Evolutionary conservation across 2,797 vertebrate species (phyloP), one percentile per base, ranked within the genome.

Genomic region (Falco concolor): DNA sequence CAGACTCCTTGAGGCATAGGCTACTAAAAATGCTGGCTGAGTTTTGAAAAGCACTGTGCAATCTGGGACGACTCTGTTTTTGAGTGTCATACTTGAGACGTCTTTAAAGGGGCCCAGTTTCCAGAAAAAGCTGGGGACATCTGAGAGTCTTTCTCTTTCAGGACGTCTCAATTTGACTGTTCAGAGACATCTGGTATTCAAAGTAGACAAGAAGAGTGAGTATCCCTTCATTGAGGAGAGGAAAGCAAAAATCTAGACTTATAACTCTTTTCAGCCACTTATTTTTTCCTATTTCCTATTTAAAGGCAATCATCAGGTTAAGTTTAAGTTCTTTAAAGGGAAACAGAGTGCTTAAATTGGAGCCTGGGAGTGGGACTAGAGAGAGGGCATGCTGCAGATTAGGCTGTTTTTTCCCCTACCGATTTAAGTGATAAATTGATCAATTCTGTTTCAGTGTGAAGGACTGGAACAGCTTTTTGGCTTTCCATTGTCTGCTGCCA

Each of bases 341-440:
- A 87, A 63, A 90, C 28, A 69, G 69, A 54, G 36, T 61, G 74
- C 94, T 96, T 96, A 81, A 85, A 94, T 52, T 45, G 44, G 70
- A 89, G 63, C 34, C 75, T 83, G 70, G 45, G 80, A 93, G 57
- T 28, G 52, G 16, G 34, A 53, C 57, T 63, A 84, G 81, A 75
- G 45, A 91, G 47, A 80, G 34, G 60, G 38, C 40, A 91, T 38
- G 80, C 90, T 89, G 84, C 74, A 91, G 28, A 91, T 82, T 54
- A 85, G 82, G 84, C 84, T 52, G 38, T 1, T 10, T 53, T 64
- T 91, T 89, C 64, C 77, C 68, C 80, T 65, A 65, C 42, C 10
- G 25, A 95, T 94, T 92, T 68, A 96, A 96, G 94, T 84, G 85
- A 89, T 86, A 87, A 74, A 83, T 92, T 89, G 80, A 97, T 95